Conservation (phyloP, 2,888 invertebrate species). For the Dicycla oo region DNA sequence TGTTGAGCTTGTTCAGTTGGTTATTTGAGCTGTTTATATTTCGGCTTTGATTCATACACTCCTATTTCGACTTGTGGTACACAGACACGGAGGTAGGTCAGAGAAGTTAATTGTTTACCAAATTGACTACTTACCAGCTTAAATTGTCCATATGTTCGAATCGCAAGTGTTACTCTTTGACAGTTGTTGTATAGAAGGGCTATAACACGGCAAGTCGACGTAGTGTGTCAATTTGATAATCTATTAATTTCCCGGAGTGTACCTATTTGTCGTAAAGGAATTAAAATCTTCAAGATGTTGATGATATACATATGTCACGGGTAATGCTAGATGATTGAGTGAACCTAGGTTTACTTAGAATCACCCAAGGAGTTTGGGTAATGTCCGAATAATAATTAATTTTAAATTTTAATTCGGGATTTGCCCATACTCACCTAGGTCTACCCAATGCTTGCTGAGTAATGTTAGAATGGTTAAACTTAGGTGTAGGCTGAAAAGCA, state of each 20-base stretch:
- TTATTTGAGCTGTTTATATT: constrained; percentile 7
- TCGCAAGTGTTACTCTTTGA: not conserved
- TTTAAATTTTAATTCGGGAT: too few relatives aligned
- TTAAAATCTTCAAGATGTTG: not conserved
- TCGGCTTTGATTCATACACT: not conserved
- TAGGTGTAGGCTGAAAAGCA: too few relatives aligned
- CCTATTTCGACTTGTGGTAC: not conserved
- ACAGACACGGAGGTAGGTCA: not conserved
- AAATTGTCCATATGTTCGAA: not conserved
- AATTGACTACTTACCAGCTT: not conserved
- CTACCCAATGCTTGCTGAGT: too few relatives aligned
- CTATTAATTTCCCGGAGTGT: not conserved
- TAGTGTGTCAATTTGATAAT: not conserved
- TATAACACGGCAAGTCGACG: not conserved
- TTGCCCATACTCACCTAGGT: too few relatives aligned
- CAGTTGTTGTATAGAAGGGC: not conserved
- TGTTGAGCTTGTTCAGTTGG: constrained; percentile 18
- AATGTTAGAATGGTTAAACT: too few relatives aligned
- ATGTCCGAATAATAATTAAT: too few relatives aligned
- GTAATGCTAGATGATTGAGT: too few relatives aligned
- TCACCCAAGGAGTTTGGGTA: too few relatives aligned
- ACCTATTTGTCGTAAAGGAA: not conserved
- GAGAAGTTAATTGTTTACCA: not conserved
- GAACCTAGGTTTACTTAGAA: too few relatives aligned
- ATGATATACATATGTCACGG: too few relatives aligned